These are phyloP conservation scores for Vidua macroura DNA, from an alignment of 2,113 vertebrate genomes.

Conservation along the genomic window DNA sequence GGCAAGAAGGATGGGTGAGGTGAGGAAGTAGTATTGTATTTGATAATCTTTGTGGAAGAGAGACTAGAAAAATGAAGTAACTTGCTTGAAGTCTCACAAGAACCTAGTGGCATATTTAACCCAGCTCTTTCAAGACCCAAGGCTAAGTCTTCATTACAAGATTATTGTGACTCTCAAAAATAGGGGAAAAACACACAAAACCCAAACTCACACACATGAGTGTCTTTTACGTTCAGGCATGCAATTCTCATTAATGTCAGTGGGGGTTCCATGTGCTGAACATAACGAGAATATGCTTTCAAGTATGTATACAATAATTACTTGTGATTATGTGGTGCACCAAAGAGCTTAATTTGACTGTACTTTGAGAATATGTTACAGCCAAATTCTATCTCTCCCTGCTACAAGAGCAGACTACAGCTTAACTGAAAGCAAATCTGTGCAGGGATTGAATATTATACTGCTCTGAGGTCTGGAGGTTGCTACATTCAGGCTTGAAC, in stretches of 20 bases:
- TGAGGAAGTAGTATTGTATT: not conserved
- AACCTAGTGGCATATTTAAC: not conserved
- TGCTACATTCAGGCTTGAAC: conserved; percentile 28
- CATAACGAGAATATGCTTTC: not conserved
- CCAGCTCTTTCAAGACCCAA: not conserved
- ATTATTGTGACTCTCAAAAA: not conserved
- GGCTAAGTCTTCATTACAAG: conserved; percentile 16
- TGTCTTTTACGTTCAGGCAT: conserved; percentile 36
- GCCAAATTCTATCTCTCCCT: conserved; percentile 21
- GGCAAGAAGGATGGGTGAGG: not conserved
- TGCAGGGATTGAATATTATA: conserved; percentile 12
- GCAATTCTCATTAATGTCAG: conserved; percentile 39
- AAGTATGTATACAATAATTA: conserved; percentile 48
- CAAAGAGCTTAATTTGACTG: conserved; percentile 53
- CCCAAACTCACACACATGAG: not conserved
- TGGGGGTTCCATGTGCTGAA: conserved; percentile 47
- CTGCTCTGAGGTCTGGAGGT: conserved; percentile 25
- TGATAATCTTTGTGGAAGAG: not conserved
- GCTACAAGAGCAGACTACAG: conserved; percentile 1
- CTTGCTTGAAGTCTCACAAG: not conserved
- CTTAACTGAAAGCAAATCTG: conserved; percentile 57
- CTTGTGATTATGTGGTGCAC: conserved; percentile 57
- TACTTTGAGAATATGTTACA: conserved; percentile 38
- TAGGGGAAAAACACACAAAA: not conserved
- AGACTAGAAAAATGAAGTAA: not conserved